Evolutionary conservation across 2,113 vertebrate genomes (phyloP).

Genomic region (Carollia perspicillata): DNA sequence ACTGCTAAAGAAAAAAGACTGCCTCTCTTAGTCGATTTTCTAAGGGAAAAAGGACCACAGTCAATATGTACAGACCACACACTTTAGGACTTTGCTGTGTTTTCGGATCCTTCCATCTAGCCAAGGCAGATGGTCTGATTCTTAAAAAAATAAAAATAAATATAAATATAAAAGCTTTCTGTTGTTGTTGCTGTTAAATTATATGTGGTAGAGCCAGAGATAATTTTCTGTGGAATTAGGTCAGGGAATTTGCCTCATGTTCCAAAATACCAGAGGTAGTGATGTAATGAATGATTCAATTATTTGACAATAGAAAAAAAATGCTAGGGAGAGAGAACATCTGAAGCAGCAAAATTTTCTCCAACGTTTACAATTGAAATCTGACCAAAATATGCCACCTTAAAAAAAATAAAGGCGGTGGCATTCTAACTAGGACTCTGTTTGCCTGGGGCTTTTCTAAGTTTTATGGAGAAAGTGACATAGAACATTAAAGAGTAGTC

Average conservation of each 20-base stretch:
- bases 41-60: not conserved
- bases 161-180: not conserved
- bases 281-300: not conserved
- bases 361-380: slow-evolving; percentile 19
- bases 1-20: not conserved
- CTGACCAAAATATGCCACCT: slow-evolving; percentile 36
- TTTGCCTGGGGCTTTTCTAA: not conserved
- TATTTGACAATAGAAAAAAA: slow-evolving; percentile 29
- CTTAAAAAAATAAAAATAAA: not conserved
- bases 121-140: not conserved
- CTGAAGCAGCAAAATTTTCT: slow-evolving; percentile 26
- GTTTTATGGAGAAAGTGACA: not conserved
- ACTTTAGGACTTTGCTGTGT: not conserved
- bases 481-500: not conserved
- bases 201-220: not conserved
- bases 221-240: not conserved
- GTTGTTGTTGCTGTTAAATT: slow-evolving; percentile 9
- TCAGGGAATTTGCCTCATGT: not conserved
- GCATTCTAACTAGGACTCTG: not conserved
- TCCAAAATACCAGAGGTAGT: slow-evolving; percentile 48
- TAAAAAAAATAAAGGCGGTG: not conserved
- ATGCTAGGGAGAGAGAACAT: not conserved
- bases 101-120: not conserved
- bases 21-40: not conserved
- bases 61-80: not conserved